Base-by-base conservation (phyloP, 2,888 invertebrate genomes). In the Drosophila kanekoi region DNA sequence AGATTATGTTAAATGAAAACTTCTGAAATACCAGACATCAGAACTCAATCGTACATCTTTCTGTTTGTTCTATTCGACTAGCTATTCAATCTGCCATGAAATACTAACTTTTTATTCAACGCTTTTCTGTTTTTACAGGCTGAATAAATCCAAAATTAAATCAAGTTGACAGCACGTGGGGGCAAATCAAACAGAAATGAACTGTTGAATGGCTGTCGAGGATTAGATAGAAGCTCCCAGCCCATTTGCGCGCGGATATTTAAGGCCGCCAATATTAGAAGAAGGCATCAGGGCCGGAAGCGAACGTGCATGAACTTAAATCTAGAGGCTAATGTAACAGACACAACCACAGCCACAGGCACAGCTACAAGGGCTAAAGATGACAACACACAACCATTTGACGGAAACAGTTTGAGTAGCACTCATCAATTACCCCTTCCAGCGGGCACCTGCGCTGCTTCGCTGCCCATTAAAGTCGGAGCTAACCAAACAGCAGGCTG, bases 101-200 rank as follows among this genome's bases (percentile, higher is more conserved):
- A 73, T 69, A 69, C 60, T 61, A 62, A 77, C 65, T 49, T 68
- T 35, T 48, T 32, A 23, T 20, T 35, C 62, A 44, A 51, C 53
- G 44, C 41, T 38, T 38, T 41, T 45, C 40, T 37, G 48, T 37
- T 43, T 23, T 65, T 59, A 20, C 81, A 88, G 89, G 40, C 18
- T 57, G n/a, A 6, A 23, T 44, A 41, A 52, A 23, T 16, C 45
- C 16, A 37, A 44, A 61, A 49, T 38, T 20, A 49, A 65, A 52
- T 59, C 62, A 38, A 68, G 60, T 60, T 52, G 49, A 59, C 44
- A 54, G 51, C 66, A 66, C 52, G 40, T 60, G 54, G 56, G 14
- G 32, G 47, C 67, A 79, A 80, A 72, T 73, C 86, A 82, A 75
- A 77, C 57, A 73, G 66, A 87, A 87, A 73, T 77, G 71, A 86